Conservation (phyloP, 2,888 invertebrate species). For the Bursaphelenchus okinawaensis region DNA sequence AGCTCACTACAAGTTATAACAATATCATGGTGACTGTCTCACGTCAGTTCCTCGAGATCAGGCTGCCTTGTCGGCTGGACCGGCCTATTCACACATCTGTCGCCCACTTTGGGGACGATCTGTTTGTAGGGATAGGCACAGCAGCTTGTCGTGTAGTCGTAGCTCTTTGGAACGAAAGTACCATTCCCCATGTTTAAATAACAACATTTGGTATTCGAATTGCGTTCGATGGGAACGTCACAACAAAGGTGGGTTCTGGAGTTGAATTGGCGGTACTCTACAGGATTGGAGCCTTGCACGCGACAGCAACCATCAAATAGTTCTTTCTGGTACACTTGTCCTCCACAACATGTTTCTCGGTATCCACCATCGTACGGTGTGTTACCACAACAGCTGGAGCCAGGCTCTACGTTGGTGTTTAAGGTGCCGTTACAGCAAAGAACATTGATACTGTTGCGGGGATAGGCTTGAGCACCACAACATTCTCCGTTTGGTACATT, state of each 20-base stretch:
- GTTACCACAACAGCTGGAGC: slow-evolving; percentile 47
- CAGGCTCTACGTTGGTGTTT: slow-evolving; percentile 29
- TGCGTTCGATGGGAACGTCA: slow-evolving; percentile 42
- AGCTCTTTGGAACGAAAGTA: slow-evolving; percentile 31
- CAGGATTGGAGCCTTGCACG: slow-evolving; percentile 8
- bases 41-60: background rate
- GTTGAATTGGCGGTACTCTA: slow-evolving; percentile 30
- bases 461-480: slow-evolving; percentile 49
- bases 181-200: slow-evolving; percentile 34
- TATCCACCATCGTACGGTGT: slow-evolving; percentile 46
- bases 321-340: slow-evolving; percentile 31
- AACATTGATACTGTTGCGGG: slow-evolving; percentile 28
- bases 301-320: slow-evolving; percentile 40
- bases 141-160: slow-evolving; percentile 42
- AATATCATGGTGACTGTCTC: too few relatives aligned
- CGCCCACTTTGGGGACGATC: slow-evolving; percentile 28
- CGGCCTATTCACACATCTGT: slow-evolving; percentile 8
- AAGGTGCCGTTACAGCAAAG: slow-evolving; percentile 48
- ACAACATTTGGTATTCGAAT: slow-evolving; percentile 41
- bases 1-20: too few relatives aligned
- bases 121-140: slow-evolving; percentile 49
- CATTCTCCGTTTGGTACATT: slow-evolving; percentile 53
- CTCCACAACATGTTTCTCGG: slow-evolving; percentile 48
- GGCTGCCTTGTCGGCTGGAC: background rate
- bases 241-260: slow-evolving; percentile 48